Percentiles rank a stretch among this genome's conserved stretches.
Conservation (phyloP, 2,888 invertebrate genomes). For the Panzeria rudis region DNA sequence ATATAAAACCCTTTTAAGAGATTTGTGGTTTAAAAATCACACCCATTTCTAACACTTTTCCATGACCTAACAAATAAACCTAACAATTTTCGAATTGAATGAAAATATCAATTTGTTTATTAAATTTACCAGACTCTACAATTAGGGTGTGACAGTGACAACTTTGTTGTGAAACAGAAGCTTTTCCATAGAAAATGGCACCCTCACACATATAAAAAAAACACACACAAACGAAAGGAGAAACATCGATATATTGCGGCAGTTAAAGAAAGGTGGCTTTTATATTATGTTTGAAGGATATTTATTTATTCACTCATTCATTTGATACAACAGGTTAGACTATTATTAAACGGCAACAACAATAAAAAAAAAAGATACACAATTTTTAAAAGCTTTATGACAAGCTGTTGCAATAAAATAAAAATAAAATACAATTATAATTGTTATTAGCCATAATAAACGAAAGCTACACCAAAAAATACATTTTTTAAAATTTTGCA, state of each 20-base stretch:
- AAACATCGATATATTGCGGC: not conserved
- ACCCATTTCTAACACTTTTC: conserved; percentile 64
- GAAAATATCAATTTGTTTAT: conserved; percentile 58
- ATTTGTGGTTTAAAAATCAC: conserved; percentile 48
- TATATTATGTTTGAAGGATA: conserved; percentile 43
- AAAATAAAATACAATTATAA: conserved; percentile 60
- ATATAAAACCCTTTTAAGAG: not conserved
- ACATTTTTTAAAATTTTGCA: conserved; percentile 42
- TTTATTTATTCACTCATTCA: not conserved
- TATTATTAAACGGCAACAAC: conserved; percentile 8
- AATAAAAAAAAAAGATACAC: conserved; percentile 36
- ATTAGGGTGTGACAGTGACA: conserved; percentile 67
- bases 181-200: not conserved
- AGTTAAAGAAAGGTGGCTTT: not conserved
- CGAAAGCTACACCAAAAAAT: not conserved
- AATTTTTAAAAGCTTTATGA: conserved; percentile 61
- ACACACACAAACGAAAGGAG: not conserved
- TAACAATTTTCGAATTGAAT: conserved; percentile 46
- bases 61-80: conserved; percentile 31
- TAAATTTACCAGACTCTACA: conserved; percentile 39
- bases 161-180: conserved; percentile 6
- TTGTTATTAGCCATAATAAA: conserved; percentile 59
- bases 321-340: conserved; percentile 47
- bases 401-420: conserved; percentile 64
- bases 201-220: not conserved